phyloP scores from a whole-genome alignment of 1,140 invertebrate genomes.

The Atta cephalotes region DNA sequence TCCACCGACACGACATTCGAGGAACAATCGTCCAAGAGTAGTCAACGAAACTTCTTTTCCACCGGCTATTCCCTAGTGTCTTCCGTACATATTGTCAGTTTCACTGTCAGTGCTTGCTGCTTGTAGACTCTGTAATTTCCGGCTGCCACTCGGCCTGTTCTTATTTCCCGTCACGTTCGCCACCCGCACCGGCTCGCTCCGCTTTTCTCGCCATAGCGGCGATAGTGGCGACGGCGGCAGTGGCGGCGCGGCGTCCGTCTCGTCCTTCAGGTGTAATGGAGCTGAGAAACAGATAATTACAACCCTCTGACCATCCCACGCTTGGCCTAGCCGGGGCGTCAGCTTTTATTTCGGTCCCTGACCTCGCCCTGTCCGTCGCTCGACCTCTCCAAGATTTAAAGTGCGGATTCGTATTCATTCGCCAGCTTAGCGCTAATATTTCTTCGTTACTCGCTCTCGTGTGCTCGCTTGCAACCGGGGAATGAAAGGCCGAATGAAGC shows the following conservation, averaged over 20 bases:
- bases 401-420: conserved; percentile 61
- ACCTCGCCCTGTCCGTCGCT: conserved; percentile 13
- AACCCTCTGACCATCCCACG: conserved; percentile 71
- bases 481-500: conserved; percentile 24
- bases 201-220: conserved; percentile 63
- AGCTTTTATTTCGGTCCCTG: conserved; percentile 58
- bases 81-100: conserved; percentile 74
- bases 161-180: conserved; percentile 84
- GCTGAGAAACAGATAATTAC: conserved; percentile 84
- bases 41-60: conserved; percentile 60
- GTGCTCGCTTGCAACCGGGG: not conserved
- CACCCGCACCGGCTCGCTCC: conserved; percentile 72
- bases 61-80: conserved; percentile 51
- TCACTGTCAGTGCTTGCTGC: conserved; percentile 60
- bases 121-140: conserved; percentile 83
- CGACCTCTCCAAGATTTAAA: conserved; percentile 49
- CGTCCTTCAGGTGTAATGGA: conserved; percentile 82
- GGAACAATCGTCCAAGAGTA: conserved; percentile 58
- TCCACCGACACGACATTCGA: conserved; percentile 55
- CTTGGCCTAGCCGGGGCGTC: conserved; percentile 29
- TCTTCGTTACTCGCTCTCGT: conserved; percentile 37
- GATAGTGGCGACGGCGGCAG: not conserved
- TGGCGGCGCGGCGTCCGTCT: conserved; percentile 37
- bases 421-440: conserved; percentile 50
- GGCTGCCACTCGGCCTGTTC: conserved; percentile 82